These are phyloP conservation scores for Nysson spinosus DNA, from an alignment of 2,888 invertebrate species.

Conservation along the genomic window DNA sequence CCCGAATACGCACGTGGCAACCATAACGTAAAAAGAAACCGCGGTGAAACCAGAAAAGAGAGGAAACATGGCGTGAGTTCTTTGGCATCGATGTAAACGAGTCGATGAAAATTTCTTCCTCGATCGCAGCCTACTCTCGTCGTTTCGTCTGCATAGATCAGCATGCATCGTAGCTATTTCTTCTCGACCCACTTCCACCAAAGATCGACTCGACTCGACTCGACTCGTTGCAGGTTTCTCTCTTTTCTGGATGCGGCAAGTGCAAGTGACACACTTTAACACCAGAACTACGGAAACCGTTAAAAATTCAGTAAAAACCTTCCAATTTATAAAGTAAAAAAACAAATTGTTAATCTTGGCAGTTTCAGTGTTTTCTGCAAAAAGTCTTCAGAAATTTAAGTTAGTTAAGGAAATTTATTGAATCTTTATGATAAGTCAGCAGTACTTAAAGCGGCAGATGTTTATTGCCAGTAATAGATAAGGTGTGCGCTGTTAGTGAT, in stretches of 20 bases:
- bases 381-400: too few species aligned
- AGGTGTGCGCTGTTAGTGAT: too few species aligned
- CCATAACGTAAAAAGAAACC: not conserved
- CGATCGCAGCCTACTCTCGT: slow-evolving; percentile 18
- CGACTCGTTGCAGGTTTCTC: slow-evolving; percentile 33
- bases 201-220: slow-evolving; percentile 25
- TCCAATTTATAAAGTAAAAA: too few species aligned
- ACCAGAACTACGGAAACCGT: too few species aligned
- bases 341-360: too few species aligned
- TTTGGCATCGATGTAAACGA: slow-evolving; percentile 39
- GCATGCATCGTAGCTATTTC: slow-evolving; percentile 46
- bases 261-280: slow-evolving; percentile 55
- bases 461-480: too few species aligned
- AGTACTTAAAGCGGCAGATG: too few species aligned
- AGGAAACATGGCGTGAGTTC: slow-evolving; percentile 14
- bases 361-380: too few species aligned
- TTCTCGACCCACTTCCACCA: slow-evolving; percentile 50
- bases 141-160: slow-evolving; percentile 34
- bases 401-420: too few species aligned
- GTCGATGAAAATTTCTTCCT: slow-evolving; percentile 47
- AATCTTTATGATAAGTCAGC: too few species aligned
- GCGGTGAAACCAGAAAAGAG: slow-evolving; percentile 41
- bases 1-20: not conserved
- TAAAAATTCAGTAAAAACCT: too few species aligned
- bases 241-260: slow-evolving; percentile 34